These are phyloP conservation scores for Diorhabda elongata DNA, from an alignment of 1,140 invertebrate genomes.

Conservation along the genomic window DNA sequence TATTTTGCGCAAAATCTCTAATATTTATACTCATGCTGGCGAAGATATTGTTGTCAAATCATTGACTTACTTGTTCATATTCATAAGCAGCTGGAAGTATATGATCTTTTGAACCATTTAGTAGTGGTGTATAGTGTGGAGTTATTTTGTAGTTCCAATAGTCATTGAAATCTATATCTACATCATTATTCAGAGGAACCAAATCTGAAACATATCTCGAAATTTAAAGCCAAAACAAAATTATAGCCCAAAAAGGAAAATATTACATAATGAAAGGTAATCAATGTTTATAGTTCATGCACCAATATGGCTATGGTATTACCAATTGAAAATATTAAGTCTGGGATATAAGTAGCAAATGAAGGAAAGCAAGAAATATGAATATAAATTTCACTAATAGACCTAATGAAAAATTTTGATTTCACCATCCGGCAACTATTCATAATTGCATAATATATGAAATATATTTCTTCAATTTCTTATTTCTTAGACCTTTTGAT, in stretches of 20 bases:
- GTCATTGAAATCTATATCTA: conserved; percentile 31
- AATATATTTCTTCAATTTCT: too few relatives aligned
- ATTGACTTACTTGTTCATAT: conserved; percentile 22
- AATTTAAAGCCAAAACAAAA: not conserved
- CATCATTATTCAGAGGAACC: conserved; percentile 9
- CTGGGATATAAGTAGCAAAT: not conserved
- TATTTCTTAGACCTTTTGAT: too few relatives aligned
- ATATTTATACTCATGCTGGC: not conserved
- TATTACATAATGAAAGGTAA: not conserved
- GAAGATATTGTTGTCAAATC: not conserved
- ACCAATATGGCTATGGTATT: too few relatives aligned
- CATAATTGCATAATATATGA: too few relatives aligned
- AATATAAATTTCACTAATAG: not conserved
- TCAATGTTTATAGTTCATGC: not conserved
- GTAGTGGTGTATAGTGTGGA: conserved; percentile 30
- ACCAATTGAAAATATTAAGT: not conserved
- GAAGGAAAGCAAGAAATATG: not conserved
- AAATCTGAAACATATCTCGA: conserved; percentile 10
- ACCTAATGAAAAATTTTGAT: too few relatives aligned
- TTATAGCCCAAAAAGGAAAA: not conserved
- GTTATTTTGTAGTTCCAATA: conserved; percentile 35
- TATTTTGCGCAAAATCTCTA: not conserved
- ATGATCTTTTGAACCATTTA: conserved; percentile 21
- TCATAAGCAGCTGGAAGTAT: conserved; percentile 26
- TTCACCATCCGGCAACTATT: too few relatives aligned